phyloP scores from a whole-genome alignment of 2,113 vertebrate genomes.

The Polypterus senegalus region DNA sequence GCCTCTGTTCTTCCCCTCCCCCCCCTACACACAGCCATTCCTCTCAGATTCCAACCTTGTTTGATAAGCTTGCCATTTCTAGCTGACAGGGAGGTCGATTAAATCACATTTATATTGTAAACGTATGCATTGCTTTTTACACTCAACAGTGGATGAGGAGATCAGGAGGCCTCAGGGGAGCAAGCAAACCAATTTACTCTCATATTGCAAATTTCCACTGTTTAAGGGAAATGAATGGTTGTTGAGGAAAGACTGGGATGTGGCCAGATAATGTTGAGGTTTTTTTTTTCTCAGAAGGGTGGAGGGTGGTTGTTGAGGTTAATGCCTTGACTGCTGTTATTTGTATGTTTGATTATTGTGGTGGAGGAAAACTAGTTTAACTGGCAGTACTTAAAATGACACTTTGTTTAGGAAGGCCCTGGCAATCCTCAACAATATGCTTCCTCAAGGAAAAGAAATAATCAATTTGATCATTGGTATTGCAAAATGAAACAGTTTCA shows the following conservation, averaged over 20 bases:
- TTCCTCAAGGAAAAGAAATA: too few species aligned
- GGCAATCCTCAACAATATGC: too few species aligned
- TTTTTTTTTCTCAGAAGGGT: conserved; percentile 49
- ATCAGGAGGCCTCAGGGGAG: conserved; percentile 57
- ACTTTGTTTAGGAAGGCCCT: too few species aligned
- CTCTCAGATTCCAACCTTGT: conserved; percentile 65
- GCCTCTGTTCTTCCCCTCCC: neutral
- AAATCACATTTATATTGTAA: conserved; percentile 86
- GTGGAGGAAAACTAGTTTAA: too few species aligned
- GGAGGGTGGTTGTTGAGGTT: neutral
- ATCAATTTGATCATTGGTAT: too few species aligned
- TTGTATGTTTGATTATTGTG: too few species aligned
- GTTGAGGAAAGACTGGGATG: conserved; percentile 60
- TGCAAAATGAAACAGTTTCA: too few species aligned
- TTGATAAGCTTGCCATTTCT: conserved; percentile 84
- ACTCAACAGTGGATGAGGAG: conserved; percentile 67
- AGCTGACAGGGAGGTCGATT: conserved; percentile 79
- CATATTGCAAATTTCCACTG: conserved; percentile 70
- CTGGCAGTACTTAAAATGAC: too few species aligned
- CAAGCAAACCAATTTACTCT: conserved; percentile 70
- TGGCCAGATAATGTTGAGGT: conserved; percentile 63
- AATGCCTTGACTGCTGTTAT: too few species aligned
- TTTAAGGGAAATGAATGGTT: conserved; percentile 67
- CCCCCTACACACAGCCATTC: conserved; percentile 41
- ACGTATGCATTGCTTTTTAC: conserved; percentile 77